Evolutionary conservation across 2,797 vertebrate genomes (phyloP), one percentile per base, ranked within the genome.

Genomic region (Catharus ustulatus): DNA sequence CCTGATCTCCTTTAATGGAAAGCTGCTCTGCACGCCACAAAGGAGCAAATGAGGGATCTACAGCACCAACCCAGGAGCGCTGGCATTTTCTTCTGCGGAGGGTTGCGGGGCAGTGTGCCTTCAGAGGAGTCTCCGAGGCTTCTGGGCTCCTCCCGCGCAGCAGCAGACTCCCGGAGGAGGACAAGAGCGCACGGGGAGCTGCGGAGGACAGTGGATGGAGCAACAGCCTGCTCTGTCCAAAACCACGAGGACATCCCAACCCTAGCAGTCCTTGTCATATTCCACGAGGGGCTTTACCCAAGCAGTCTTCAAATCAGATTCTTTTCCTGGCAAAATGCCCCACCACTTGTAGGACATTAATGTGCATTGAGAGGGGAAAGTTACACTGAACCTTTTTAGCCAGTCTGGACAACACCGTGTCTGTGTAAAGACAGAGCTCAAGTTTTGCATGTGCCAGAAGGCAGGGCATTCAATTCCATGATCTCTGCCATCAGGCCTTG

Each of bases 1-100:
- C 96, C 97, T 98, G 98, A 98, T 98, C 97, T 97, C 97, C 96
- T 97, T 97, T 98, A 98, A 98, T 97, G 97, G 97, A 97, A 97
- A 97, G 96, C 96, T 97, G 97, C 96, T 97, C 97, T 95, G 96
- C 97, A 96, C 78, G 94, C 97, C 95, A 97, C 97, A 98, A 97
- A 98, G 93, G 88, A 98, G 97, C 96, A 97, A 97, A 98, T 97
- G 97, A 98, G 96, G 90, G 93, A 87, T 96, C 97, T 96, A 81
- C 87, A 95, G 89, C 93, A 96, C 84, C 94, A 93, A 64, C 91
- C 59, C 89, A 51, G 91, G 92, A 95, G 84, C 79, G 55, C 78
- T 94, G 95, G 96, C 95, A 76, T 96, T 95, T 96, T 94, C 51
- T 87, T 83, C 93, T 75, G 67, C 48, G 86, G 89, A 95, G 93